Base-by-base conservation (phyloP, 2,797 vertebrate genomes). In the Poecilia picta region DNA sequence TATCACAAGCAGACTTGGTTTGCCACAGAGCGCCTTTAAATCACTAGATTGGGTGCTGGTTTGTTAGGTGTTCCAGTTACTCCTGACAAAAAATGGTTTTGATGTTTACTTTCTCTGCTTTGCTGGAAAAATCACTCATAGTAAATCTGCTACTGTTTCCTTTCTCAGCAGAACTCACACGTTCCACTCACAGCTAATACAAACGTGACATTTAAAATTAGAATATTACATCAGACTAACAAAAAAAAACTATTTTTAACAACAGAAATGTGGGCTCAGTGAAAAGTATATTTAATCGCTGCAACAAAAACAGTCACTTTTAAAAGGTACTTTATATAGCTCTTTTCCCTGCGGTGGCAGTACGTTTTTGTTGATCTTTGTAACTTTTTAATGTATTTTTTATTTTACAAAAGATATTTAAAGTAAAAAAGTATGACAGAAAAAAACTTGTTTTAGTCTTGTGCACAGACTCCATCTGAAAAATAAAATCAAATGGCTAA, bases 401-500 rank as follows among this genome's bases (percentile, higher is more conserved):
- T 43, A n/a, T 41, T 43, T 23, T 41, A 41, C 6, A 2, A 39
- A 25, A 70, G 20, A 55, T 43, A 1, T 74, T 43, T 74, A 10
- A 43, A 33, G 10, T 47, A n/a, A n/a, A 47, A 33, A 64, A 55
- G 74, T 39, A 64, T 31, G 39, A 8, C 20, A 33, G 39, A 41
- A 41, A 16, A 16, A 76, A 43, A 43, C 12, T 3, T 10, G 1
- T 39, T 45, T 2, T 43, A 53, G 23, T 55, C 11, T n/a, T 45
- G 4, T 28, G 74, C 49, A 77, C 13, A 0, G 46, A 72, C 25
- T 13, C 3, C 57, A 0, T 78, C 51, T 70, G 68, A 79, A 79
- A 62, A 31, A 59, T 20, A 74, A 2, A 64, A 31, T n/a, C 49
- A 88, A 85, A 88, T 55, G 62, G 85, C 88, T 86, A 83, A 90